Evolutionary conservation across 53 echinoderm and acorn worm species (phyloP).

Genomic region (Apostichopus leukothele): DNA sequence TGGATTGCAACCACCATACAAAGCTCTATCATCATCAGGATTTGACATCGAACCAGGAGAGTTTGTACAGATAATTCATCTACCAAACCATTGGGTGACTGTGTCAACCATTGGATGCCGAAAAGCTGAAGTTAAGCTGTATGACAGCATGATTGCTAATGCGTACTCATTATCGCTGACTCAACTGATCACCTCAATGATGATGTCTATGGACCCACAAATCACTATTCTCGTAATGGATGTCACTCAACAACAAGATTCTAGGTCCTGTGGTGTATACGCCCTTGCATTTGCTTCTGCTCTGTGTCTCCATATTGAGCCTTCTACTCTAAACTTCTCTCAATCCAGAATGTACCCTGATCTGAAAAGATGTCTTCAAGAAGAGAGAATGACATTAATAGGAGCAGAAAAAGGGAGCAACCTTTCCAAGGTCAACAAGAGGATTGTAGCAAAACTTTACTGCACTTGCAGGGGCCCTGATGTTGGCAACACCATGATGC

Average conservation of each 20-base stretch:
- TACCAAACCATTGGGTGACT: constrained; percentile 32
- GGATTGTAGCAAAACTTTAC: background rate
- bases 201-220: constrained; percentile 4
- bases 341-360: background rate
- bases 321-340: background rate
- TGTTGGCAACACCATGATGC: background rate
- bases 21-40: constrained; percentile 15
- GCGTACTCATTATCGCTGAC: background rate
- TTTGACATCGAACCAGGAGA: constrained; percentile 24
- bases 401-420: background rate
- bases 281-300: constrained; percentile 28
- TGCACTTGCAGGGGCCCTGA: constrained; percentile 18
- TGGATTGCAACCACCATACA: constrained; percentile 34
- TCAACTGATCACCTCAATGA: constrained; percentile 6
- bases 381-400: background rate
- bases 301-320: constrained; percentile 9
- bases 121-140: background rate
- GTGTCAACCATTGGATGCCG: constrained; percentile 32
- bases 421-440: background rate
- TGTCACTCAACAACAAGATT: constrained; percentile 23
- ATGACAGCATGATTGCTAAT: background rate
- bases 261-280: constrained; percentile 6
- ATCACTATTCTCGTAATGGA: constrained; percentile 32
- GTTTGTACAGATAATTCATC: constrained; percentile 31
- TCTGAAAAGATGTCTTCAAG: background rate